Conservation (phyloP, 1,140 invertebrate genomes). For the Drosophila kikkawai region DNA sequence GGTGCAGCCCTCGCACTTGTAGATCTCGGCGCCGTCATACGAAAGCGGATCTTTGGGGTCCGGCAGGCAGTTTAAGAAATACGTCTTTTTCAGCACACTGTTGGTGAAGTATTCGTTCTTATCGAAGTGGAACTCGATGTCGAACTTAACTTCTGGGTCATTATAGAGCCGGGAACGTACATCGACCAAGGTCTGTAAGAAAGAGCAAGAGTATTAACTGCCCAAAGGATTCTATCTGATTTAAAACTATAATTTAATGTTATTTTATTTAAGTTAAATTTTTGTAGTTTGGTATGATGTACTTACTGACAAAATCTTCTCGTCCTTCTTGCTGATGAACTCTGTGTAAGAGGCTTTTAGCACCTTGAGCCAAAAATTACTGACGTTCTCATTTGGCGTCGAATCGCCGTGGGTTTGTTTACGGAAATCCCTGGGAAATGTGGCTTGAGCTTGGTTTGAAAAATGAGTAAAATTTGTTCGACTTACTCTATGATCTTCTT, state of each 20-base stretch:
- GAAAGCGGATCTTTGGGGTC: constrained; percentile 94
- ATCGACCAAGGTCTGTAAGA: constrained; percentile 41
- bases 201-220: neutral
- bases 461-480: too few species aligned
- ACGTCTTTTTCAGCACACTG: constrained; percentile 93
- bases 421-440: constrained; percentile 49
- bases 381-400: constrained; percentile 87
- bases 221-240: neutral
- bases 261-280: neutral
- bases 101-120: constrained; percentile 96
- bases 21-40: constrained; percentile 97
- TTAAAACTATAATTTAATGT: too few species aligned
- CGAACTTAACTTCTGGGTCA: constrained; percentile 87
- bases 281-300: neutral
- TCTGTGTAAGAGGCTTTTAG: constrained; percentile 91
- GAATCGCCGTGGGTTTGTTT: constrained; percentile 66
- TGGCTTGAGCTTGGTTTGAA: neutral
- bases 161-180: constrained; percentile 64
- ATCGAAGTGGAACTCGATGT: constrained; percentile 94
- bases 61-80: constrained; percentile 93
- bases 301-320: constrained; percentile 91
- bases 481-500: constrained; percentile 73
- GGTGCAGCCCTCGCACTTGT: constrained; percentile 90
- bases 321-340: constrained; percentile 91
- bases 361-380: constrained; percentile 96